These are phyloP conservation scores for Chelonus formosanus DNA, from an alignment of 2,888 invertebrate genomes.

Conservation along the genomic window DNA sequence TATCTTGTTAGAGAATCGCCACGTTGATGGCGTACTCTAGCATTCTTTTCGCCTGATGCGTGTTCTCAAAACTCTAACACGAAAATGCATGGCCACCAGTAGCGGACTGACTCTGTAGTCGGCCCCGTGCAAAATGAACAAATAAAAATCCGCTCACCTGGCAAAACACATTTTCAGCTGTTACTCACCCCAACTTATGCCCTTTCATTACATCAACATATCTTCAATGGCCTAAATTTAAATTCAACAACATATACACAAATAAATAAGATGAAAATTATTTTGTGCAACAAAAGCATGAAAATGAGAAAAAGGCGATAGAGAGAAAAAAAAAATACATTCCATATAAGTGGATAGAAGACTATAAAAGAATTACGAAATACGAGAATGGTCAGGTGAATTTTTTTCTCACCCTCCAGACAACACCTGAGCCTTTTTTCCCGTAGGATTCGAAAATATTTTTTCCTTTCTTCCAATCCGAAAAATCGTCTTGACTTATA, in stretches of 20 bases:
- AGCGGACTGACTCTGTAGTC: constrained; percentile 22
- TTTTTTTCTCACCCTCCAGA: constrained; percentile 46
- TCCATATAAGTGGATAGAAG: neutral
- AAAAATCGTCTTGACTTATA: constrained; percentile 8
- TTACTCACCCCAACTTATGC: no score
- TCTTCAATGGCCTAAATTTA: no score
- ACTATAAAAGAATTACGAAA: constrained; percentile 41
- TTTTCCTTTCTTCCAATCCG: neutral
- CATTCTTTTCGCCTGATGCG: constrained; percentile 29
- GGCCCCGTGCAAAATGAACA: constrained; percentile 25
- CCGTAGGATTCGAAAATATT: neutral
- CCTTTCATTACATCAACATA: no score
- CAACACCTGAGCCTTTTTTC: constrained; percentile 4
- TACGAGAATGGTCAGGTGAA: constrained; percentile 49
- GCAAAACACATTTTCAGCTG: neutral
- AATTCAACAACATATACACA: no score
- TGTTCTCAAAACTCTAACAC: constrained; percentile 9
- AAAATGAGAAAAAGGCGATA: no score
- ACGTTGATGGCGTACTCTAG: constrained; percentile 23
- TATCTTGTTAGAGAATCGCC: constrained; percentile 41
- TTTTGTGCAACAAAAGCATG: no score
- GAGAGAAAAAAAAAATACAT: constrained; percentile 3
- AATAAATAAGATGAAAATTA: no score
- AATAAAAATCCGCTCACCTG: constrained; percentile 16
- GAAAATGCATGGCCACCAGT: constrained; percentile 29